phyloP scores from a whole-genome alignment of 2,797 vertebrate species.

The Crypturellus tataupa region DNA sequence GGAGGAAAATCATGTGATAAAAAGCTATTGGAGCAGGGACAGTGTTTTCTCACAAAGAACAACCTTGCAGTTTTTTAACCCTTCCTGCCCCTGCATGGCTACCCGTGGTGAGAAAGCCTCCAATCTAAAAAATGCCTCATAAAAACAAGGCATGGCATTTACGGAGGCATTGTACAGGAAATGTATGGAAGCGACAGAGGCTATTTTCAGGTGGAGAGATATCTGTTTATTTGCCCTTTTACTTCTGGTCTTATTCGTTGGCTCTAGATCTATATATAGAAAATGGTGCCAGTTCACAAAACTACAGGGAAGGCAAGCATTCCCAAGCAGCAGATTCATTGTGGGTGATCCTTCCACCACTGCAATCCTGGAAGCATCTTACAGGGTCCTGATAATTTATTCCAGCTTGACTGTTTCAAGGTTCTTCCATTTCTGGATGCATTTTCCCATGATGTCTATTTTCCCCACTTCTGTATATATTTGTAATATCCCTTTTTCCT shows the following conservation, averaged over 20 bases:
- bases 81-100: background rate
- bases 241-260: background rate
- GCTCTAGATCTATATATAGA: background rate
- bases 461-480: background rate
- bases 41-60: background rate
- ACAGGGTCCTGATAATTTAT: constrained; percentile 58
- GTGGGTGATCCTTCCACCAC: constrained; percentile 47
- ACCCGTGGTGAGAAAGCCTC: background rate
- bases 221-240: background rate
- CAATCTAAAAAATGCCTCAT: background rate
- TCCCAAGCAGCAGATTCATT: background rate
- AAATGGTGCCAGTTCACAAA: background rate
- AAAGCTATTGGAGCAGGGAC: background rate
- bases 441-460: background rate
- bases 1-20: background rate
- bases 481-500: background rate
- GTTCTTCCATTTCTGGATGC: background rate
- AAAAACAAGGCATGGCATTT: background rate
- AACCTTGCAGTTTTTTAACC: background rate
- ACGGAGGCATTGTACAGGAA: background rate
- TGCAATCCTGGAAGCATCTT: constrained; percentile 58
- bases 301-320: background rate
- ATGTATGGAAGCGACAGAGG: background rate
- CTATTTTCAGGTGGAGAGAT: background rate
- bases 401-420: constrained; percentile 42